Conservation (phyloP, 2,797 vertebrate species). For the Pantherophis vulpinus region DNA sequence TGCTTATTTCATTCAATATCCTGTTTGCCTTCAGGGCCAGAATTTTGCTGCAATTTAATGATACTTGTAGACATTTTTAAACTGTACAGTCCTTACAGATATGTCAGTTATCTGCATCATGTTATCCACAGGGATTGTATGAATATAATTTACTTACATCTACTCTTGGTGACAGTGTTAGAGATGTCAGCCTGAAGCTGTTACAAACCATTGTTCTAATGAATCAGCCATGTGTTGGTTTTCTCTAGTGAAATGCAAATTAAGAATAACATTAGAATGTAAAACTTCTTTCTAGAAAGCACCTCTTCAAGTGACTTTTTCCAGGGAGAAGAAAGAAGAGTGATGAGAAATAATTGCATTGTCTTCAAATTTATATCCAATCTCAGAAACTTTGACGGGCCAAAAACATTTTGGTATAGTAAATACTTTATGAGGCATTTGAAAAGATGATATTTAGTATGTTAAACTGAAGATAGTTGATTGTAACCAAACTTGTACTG, state of each 20-base stretch:
- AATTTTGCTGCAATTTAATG: neutral
- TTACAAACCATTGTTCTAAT: slow-evolving; percentile 33
- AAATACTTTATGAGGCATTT: slow-evolving; percentile 6
- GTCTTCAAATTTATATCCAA: slow-evolving; percentile 1
- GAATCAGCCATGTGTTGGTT: slow-evolving; percentile 36
- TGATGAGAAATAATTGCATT: slow-evolving; percentile 17
- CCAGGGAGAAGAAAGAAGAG: neutral
- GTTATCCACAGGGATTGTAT: slow-evolving; percentile 25
- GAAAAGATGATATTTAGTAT: neutral
- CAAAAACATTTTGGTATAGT: neutral
- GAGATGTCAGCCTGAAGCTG: slow-evolving; percentile 37
- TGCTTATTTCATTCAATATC: neutral
- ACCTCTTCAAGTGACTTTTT: neutral
- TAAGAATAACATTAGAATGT: neutral
- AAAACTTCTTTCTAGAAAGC: neutral
- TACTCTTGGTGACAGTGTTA: slow-evolving; percentile 43
- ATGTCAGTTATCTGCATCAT: neutral
- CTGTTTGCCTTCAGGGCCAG: neutral
- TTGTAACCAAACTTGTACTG: neutral
- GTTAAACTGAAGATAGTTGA: slow-evolving; percentile 19
- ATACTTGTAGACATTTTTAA: neutral
- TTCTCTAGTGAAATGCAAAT: slow-evolving; percentile 28
- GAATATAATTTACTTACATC: slow-evolving; percentile 50
- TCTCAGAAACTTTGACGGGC: slow-evolving; percentile 1
- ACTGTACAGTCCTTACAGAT: neutral